Evolutionary conservation across 2,888 invertebrate genomes (phyloP).

Genomic region (Campopleginae sp.): DNA sequence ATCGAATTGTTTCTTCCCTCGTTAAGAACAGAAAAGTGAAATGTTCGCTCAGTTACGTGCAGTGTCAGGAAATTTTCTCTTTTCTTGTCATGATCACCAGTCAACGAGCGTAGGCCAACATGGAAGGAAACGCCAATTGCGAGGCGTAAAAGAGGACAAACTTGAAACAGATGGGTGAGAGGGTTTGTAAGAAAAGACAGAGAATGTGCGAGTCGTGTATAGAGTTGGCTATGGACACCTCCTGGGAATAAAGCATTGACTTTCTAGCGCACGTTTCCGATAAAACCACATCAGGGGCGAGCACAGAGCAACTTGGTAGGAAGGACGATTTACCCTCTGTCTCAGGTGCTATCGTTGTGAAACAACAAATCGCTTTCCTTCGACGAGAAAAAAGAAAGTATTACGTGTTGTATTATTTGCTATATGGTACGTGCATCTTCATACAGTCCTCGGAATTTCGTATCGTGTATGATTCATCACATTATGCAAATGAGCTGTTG

Average conservation of each 20-base stretch:
- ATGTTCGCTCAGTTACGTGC: constrained; percentile 55
- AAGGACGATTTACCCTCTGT: constrained; percentile 52
- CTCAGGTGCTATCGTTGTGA: constrained; percentile 64
- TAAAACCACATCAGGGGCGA: constrained; percentile 58
- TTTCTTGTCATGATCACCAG: constrained; percentile 1
- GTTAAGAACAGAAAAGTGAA: constrained; percentile 51
- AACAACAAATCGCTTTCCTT: constrained; percentile 66
- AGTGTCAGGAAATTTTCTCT: constrained; percentile 28
- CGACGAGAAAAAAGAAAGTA: constrained; percentile 48
- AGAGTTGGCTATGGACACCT: constrained; percentile 38
- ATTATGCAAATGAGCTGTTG: constrained; percentile 45
- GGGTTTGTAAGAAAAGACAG: constrained; percentile 25
- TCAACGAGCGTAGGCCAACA: not conserved
- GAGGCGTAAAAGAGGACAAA: constrained; percentile 18
- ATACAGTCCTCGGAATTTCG: constrained; percentile 29
- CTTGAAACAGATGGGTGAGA: constrained; percentile 17
- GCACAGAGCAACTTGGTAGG: constrained; percentile 30
- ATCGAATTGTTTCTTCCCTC: constrained; percentile 6
- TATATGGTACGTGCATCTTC: constrained; percentile 45
- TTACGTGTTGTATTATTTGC: constrained; percentile 6
- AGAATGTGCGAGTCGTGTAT: constrained; percentile 19
- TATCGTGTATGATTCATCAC: constrained; percentile 23
- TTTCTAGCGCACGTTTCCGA: constrained; percentile 67
- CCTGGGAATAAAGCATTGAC: constrained; percentile 52
- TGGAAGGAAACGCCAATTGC: not conserved